Base-by-base conservation (phyloP, 2,113 vertebrate genomes). In the Albula goreensis region DNA sequence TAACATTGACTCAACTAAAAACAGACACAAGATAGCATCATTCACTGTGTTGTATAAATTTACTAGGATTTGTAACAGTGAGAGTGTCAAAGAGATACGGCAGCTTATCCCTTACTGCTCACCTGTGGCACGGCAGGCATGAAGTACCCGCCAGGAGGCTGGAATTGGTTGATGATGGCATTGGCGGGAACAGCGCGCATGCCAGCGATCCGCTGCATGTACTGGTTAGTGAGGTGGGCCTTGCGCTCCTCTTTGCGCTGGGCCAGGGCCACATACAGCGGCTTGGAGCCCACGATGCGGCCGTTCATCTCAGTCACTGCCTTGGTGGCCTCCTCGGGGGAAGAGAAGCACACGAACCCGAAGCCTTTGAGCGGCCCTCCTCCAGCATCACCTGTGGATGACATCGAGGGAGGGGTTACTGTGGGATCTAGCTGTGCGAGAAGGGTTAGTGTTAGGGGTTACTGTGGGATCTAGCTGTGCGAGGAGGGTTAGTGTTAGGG, bases 291-390 rank as follows among this genome's bases (percentile, higher is more conserved):
- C 89, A 99, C 98, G 3, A 99, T 99, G 66, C 98, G 96, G 50
- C 98, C 98, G 0, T 99, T 99, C 98, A 99, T 99, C 94, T 99
- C 98, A 0, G 98, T 99, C 89, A 99, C 98, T 0, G 98, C 98
- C 91, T 99, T 99, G 31, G 98, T 99, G 77, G 98, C 98, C 90
- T 99, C 98, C 92, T 99, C 98, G 3, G 98, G 98, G 82, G 98
- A 99, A 52, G 98, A 99, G 95, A 99, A 99, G 94, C 98, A 99
- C 90, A 99, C 98, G 77, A 99, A 99, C 87, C 98, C 98, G 89
- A 99, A 99, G 13, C 98, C 98, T 94, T 99, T 99, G 98, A 99
- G 90, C 98, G 97, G 17, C 98, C 97, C 49, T 99, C 98, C 91
- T 99, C 98, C 53, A 99, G 93, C 98, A 99, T 99, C 85, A 99